Evolutionary conservation across 1,140 invertebrate species (phyloP).

Genomic region (Antheraea mylitta): DNA sequence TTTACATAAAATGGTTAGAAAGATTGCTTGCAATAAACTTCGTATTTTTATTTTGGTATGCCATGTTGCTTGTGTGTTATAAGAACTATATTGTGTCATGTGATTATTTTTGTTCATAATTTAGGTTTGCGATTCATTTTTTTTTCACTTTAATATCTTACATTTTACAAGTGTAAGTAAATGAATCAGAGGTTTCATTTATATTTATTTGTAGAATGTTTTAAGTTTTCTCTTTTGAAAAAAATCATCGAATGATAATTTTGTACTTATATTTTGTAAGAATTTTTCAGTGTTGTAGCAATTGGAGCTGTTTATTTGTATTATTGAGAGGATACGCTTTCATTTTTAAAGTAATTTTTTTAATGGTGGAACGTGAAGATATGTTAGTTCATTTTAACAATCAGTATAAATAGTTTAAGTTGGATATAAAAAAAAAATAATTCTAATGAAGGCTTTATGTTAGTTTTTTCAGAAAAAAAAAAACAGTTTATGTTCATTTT

Average conservation of each 20-base stretch:
- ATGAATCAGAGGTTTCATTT: constrained; percentile 7
- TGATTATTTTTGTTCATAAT: constrained; percentile 26
- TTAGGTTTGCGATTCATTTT: constrained; percentile 36
- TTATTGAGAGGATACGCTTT: not conserved
- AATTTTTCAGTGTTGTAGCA: constrained; percentile 20
- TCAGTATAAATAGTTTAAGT: not conserved
- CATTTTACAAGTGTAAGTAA: not conserved
- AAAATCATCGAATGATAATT: constrained; percentile 12
- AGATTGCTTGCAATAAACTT: not conserved
- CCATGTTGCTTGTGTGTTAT: not conserved
- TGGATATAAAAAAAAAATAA: not conserved
- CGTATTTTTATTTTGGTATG: not conserved
- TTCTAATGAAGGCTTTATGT: not conserved
- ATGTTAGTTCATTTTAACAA: not conserved
- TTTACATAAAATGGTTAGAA: not conserved
- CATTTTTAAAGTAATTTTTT: not conserved
- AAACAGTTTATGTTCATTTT: no score
- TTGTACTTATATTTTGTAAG: constrained; percentile 34
- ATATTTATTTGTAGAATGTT: constrained; percentile 5
- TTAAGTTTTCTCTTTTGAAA: constrained; percentile 1
- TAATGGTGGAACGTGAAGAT: not conserved
- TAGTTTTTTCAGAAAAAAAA: not conserved
- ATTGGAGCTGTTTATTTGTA: not conserved
- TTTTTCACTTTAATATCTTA: constrained; percentile 32
- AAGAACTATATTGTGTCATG: not conserved